Evolutionary conservation across 2,888 invertebrate genomes (phyloP), one percentile per base, ranked within the genome.

Genomic region (Drosophila nr. perissopoda): DNA sequence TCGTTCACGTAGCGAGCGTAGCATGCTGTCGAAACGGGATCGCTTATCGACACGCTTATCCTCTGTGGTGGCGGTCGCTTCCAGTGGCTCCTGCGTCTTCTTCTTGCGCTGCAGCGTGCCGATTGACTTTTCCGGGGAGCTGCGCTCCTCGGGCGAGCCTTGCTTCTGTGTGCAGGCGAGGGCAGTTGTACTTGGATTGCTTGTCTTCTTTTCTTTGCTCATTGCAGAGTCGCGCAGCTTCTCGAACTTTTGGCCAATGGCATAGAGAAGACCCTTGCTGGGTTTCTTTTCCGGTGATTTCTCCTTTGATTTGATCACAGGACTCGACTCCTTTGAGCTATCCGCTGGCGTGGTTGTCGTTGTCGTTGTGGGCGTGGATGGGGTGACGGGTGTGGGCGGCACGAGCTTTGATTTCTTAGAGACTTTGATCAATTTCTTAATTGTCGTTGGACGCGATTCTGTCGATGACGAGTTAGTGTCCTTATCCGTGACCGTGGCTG

Each of bases 211-310:
- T 4, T 92, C 92, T 54, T 91, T 92, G 72, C 93, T 94, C 58
- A 94, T 94, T 2, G 95, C 92, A 27, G 93, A 93, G 70, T 93
- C 93, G 2, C 94, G 94, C 42, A 96, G 94, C 91, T 96, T 96
- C 92, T 96, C 96, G 88, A 96, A 94, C 91, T 96, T 96, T 89
- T 96, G 96, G 52, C 97, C 97, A 82, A 97, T 95, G 0, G 95
- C 95, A 89, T 96, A 96, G 48, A 97, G 93, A 80, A 97, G 94
- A 4, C 91, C 95, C 80, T 94, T 93, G 75, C 93, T 94, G 2
- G 95, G 94, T 92, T 95, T 95, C 92, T 95, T 95, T 88, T 95
- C 95, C 10, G 94, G 92, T 0, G 93, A 92, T 64, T 92, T 94
- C 86, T 82, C 91, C 79, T 92, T 94, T 80, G 74, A 74, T 25